These are phyloP conservation scores for Sinonovacula constricta DNA, from an alignment of 1,140 invertebrate species.

Conservation along the genomic window DNA sequence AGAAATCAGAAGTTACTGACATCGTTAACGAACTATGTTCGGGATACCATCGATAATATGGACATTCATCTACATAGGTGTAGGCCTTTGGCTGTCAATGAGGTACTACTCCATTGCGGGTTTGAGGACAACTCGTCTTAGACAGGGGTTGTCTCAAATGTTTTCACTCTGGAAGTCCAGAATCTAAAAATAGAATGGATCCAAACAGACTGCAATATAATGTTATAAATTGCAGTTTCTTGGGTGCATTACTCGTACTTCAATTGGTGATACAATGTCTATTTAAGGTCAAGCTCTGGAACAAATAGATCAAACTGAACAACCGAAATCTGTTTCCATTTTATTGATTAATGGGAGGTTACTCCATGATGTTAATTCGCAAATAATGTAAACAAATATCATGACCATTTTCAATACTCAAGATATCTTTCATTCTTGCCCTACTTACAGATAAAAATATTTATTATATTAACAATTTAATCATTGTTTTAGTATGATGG, in stretches of 20 bases:
- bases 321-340: no score
- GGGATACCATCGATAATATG: slow-evolving; percentile 68
- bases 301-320: no score
- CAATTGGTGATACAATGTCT: neutral
- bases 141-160: slow-evolving; percentile 39
- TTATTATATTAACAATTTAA: no score
- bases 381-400: no score
- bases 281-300: no score
- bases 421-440: no score
- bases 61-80: slow-evolving; percentile 63
- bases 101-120: slow-evolving; percentile 60
- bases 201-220: neutral
- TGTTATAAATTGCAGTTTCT: neutral
- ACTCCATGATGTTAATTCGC: no score
- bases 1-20: no score
- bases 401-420: no score
- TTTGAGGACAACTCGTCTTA: neutral
- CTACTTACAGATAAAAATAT: no score
- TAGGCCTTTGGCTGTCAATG: slow-evolving; percentile 67
- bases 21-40: neutral
- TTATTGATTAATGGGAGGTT: no score
- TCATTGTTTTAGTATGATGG: no score
- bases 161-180: slow-evolving; percentile 47
- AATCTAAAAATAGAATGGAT: slow-evolving; percentile 25
- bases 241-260: neutral